Evolutionary conservation across 2,888 invertebrate genomes (phyloP).

Genomic region (Hirtodrosophila duncani): DNA sequence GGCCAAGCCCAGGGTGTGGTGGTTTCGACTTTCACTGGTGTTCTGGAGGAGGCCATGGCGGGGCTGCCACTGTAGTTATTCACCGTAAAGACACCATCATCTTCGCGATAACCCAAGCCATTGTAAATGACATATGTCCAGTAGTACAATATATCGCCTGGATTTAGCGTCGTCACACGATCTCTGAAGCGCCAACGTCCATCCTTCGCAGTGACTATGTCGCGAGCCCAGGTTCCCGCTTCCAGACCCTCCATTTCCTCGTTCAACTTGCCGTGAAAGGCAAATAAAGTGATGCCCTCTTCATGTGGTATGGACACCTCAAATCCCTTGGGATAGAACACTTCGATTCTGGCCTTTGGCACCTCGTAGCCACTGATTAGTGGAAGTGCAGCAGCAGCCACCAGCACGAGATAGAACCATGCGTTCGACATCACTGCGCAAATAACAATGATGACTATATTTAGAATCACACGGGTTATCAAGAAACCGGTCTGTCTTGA

Average conservation of each 20-base stretch:
- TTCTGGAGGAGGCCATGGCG: neutral
- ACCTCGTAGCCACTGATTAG: conserved; percentile 73
- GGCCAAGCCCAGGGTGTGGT: conserved; percentile 19
- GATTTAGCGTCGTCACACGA: conserved; percentile 80
- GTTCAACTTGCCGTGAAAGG: conserved; percentile 87
- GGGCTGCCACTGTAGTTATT: conserved; percentile 37
- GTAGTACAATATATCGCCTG: conserved; percentile 85
- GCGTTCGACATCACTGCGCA: conserved; percentile 36
- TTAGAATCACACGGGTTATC: no score
- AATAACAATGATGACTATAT: no score
- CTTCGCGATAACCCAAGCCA: conserved; percentile 84
- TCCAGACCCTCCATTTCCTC: conserved; percentile 85
- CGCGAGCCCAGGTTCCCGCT: conserved; percentile 83
- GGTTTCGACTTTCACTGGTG: neutral
- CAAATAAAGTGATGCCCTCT: conserved; percentile 84
- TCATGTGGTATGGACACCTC: conserved; percentile 80
- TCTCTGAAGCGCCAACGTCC: conserved; percentile 85
- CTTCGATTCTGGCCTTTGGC: conserved; percentile 79
- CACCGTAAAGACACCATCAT: conserved; percentile 71
- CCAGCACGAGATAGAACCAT: no score
- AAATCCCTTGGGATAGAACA: conserved; percentile 80
- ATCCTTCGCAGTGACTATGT: conserved; percentile 82
- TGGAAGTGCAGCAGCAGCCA: no score
- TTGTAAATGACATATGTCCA: conserved; percentile 88
- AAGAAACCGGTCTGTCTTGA: conserved; percentile 26